Evolutionary conservation across 2,113 vertebrate species (phyloP).

Genomic region (Tychaedon coryphoeus): DNA sequence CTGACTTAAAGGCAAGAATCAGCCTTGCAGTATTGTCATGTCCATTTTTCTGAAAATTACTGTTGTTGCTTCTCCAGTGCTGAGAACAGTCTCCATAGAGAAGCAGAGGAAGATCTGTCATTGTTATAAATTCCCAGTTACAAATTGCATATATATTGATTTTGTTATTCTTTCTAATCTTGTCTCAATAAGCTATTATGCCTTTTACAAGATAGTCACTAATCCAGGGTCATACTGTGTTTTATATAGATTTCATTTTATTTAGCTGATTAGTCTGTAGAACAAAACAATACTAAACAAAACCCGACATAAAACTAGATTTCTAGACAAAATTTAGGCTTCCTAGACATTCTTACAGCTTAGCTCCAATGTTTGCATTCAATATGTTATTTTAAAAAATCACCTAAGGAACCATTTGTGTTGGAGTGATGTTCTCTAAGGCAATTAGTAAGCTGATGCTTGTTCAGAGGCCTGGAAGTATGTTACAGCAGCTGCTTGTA

Average conservation of each 20-base stretch:
- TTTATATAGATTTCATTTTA: neutral
- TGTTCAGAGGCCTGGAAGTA: neutral
- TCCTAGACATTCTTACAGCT: neutral
- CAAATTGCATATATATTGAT: neutral
- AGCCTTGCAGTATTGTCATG: rapidly evolving
- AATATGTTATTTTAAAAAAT: neutral
- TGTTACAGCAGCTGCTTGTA: neutral
- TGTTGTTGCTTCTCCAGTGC: neutral
- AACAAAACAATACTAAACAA: neutral
- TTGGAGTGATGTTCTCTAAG: neutral
- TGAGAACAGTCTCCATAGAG: neutral
- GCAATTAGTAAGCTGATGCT: neutral
- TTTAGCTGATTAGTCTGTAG: neutral
- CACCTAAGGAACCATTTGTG: neutral
- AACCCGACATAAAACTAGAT: neutral
- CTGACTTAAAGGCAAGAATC: neutral
- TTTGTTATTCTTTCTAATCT: neutral
- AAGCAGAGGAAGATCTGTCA: neutral
- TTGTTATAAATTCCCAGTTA: neutral
- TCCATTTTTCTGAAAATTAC: neutral
- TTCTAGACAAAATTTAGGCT: neutral
- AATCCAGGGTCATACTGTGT: neutral
- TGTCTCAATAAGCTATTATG: neutral
- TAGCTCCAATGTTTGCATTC: neutral
- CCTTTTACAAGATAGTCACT: neutral